These are phyloP conservation scores for Axis porcinus DNA, from an alignment of 2,113 vertebrate genomes.

Conservation along the genomic window DNA sequence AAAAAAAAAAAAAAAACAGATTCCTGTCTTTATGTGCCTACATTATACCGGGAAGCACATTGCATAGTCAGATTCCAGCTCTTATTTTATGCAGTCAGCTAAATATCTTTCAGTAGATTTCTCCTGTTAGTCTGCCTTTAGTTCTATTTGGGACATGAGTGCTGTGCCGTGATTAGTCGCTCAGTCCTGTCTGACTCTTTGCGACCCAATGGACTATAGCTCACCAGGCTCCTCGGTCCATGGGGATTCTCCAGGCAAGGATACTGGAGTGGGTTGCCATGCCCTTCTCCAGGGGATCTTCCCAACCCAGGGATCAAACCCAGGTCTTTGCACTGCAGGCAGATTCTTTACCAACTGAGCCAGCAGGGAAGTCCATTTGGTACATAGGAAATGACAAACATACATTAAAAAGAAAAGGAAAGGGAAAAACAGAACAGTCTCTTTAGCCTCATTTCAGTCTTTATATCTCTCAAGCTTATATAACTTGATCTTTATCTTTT, in stretches of 20 bases:
- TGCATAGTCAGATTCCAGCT: not conserved
- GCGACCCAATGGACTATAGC: rapidly evolving
- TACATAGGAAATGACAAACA: not conserved
- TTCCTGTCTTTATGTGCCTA: not conserved
- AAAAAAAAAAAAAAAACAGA: not conserved
- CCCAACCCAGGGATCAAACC: rapidly evolving
- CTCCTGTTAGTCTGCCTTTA: not conserved
- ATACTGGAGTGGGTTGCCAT: not conserved
- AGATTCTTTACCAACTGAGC: not conserved
- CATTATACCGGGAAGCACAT: not conserved
- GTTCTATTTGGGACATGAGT: not conserved
- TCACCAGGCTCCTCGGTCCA: not conserved
- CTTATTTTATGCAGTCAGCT: not conserved
- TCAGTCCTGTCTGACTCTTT: rapidly evolving
- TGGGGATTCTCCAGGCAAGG: not conserved
- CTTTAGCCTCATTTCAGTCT: not conserved
- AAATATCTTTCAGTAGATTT: not conserved
- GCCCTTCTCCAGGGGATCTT: not conserved
- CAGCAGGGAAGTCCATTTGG: not conserved
- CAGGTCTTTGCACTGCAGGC: not conserved
- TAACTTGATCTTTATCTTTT: not conserved
- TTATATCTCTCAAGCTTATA: not conserved
- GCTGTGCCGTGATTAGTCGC: not conserved
- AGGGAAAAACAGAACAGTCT: not conserved
- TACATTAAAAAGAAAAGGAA: not conserved